A percentile compares a stretch with the other conserved stretches of the same genome.
phyloP scores from a whole-genome alignment of 2,888 invertebrate species.

The Tetramorium bicarinatum region DNA sequence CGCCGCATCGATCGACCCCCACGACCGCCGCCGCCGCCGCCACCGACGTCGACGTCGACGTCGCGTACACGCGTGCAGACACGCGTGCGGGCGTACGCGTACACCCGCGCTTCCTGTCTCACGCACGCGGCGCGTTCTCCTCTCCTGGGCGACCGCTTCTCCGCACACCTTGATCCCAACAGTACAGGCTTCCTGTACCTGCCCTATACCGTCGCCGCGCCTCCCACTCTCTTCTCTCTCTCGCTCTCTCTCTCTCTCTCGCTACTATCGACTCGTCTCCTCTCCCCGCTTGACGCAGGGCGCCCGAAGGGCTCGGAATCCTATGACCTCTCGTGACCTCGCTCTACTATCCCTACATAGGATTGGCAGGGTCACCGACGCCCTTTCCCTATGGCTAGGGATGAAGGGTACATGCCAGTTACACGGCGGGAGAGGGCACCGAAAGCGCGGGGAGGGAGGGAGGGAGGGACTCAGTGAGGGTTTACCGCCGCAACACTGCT shows the following conservation, averaged over 20 bases:
- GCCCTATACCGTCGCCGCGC: constrained; percentile 30
- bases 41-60: constrained; percentile 31
- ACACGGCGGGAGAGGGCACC: constrained; percentile 43
- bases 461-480: constrained; percentile 1
- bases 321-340: constrained; percentile 80
- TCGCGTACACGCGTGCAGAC: constrained; percentile 44
- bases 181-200: constrained; percentile 34
- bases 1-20: constrained; percentile 86
- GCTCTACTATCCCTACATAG: constrained; percentile 70
- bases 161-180: constrained; percentile 49
- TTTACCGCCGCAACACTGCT: constrained; percentile 40
- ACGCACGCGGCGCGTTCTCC: constrained; percentile 48
- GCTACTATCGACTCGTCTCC: constrained; percentile 8
- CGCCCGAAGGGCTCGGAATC: constrained; percentile 70
- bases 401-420: constrained; percentile 29
- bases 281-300: not conserved
- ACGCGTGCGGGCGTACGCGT: constrained; percentile 25
- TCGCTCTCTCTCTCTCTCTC: not conserved
- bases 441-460: constrained; percentile 5
- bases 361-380: constrained; percentile 74
- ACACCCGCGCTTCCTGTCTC: constrained; percentile 51
- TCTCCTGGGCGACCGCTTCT: constrained; percentile 42
- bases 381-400: constrained; percentile 71
- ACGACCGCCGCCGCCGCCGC: constrained; percentile 67
- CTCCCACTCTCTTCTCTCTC: not conserved